These are phyloP conservation scores for Phylloscopus whistleri DNA, from an alignment of 2,113 vertebrate species.

Conservation along the genomic window DNA sequence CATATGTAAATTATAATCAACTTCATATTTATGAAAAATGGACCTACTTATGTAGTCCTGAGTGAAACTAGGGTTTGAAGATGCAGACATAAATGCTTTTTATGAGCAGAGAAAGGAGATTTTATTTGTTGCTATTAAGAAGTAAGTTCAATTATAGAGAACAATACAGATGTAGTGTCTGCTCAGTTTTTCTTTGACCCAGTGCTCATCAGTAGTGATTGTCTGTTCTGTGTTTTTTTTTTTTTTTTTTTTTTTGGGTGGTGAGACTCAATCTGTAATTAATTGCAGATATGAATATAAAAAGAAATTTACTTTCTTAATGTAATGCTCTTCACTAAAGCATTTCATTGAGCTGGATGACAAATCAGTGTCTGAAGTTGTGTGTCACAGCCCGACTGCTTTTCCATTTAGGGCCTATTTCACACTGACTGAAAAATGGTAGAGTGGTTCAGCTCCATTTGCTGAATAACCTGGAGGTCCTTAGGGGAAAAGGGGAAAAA, in stretches of 20 bases:
- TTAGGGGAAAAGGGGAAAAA: conserved; percentile 43
- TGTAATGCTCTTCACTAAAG: conserved; percentile 16
- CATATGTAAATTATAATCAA: background rate
- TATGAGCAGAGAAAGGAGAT: background rate
- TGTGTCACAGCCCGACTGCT: conserved; percentile 38
- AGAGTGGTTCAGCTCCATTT: conserved; percentile 34
- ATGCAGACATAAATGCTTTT: background rate
- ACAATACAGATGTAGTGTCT: background rate
- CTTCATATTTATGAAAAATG: background rate
- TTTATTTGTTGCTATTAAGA: conserved; percentile 48
- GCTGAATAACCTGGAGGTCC: conserved; percentile 49
- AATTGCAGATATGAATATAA: conserved; percentile 56
- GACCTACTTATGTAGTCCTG: background rate
- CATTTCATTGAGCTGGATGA: conserved; percentile 4
- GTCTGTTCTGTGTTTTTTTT: background rate
- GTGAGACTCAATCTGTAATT: conserved; percentile 47
- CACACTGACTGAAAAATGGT: conserved; percentile 24
- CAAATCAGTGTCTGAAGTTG: conserved; percentile 57
- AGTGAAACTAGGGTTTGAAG: background rate
- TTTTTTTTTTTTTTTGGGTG: background rate
- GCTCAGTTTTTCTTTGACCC: background rate
- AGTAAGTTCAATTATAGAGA: conserved; percentile 25
- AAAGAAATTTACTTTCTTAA: conserved; percentile 50
- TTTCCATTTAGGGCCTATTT: conserved; percentile 62
- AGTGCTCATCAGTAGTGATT: background rate